Percentiles rank a stretch among this genome's conserved stretches.
Evolutionary conservation across 2,113 vertebrate species (phyloP).

Genomic region (Melanerpes aurifrons): DNA sequence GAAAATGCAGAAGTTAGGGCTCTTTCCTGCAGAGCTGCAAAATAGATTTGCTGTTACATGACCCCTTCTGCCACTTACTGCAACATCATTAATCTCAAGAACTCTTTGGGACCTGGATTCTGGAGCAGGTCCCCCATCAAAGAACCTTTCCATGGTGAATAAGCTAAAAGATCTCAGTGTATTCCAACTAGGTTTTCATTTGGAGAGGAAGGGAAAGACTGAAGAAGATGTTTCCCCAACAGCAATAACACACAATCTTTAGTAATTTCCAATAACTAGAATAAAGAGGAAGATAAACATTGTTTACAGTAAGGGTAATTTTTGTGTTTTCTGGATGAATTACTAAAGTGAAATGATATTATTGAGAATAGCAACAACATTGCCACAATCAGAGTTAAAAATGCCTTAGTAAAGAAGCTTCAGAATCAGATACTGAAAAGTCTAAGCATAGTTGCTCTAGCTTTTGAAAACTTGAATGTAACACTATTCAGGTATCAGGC

Average conservation of each 20-base stretch:
- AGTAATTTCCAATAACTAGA: background rate
- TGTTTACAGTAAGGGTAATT: background rate
- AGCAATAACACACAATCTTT: background rate
- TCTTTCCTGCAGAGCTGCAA: background rate
- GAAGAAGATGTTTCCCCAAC: background rate
- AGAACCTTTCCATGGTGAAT: background rate
- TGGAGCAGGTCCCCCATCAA: background rate
- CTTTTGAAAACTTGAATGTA: background rate
- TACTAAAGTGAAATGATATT: background rate
- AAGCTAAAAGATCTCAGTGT: background rate
- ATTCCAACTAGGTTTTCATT: background rate
- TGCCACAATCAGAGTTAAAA: background rate
- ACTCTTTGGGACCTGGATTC: background rate
- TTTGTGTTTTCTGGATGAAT: slow-evolving; percentile 14
- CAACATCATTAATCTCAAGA: slow-evolving; percentile 22
- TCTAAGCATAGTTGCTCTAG: background rate
- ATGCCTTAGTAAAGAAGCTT: background rate
- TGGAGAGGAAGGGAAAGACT: background rate
- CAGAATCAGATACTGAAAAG: background rate
- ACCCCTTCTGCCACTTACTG: background rate
- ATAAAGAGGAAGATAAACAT: background rate
- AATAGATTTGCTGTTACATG: slow-evolving; percentile 2
- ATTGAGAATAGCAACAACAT: background rate
- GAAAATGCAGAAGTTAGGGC: background rate
- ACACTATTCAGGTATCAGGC: background rate